Conservation (phyloP, 2,888 invertebrate genomes). For the Hydrotaea diabolus region DNA sequence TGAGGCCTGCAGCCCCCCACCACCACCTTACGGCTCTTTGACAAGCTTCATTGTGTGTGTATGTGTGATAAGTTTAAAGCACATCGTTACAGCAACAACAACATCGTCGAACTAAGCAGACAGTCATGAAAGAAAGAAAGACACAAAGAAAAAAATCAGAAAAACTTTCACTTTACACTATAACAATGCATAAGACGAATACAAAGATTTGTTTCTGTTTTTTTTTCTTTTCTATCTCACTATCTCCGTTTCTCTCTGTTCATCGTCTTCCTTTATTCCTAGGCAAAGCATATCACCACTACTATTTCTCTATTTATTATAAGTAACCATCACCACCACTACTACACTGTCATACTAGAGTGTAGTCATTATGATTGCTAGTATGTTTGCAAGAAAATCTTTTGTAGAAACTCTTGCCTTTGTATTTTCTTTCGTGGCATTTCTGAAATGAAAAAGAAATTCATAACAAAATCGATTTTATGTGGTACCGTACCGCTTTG, state of each 20-base stretch:
- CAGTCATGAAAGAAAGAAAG: background rate
- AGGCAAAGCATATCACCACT: background rate
- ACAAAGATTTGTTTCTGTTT: background rate
- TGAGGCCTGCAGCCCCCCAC: constrained; percentile 15
- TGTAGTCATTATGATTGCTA: background rate
- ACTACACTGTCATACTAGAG: too few species aligned
- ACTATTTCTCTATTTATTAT: background rate
- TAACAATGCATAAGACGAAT: background rate
- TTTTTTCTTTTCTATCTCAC: background rate
- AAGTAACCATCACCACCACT: background rate
- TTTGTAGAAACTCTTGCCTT: constrained; percentile 8
- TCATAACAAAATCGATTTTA: background rate
- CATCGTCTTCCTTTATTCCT: background rate
- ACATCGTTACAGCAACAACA: constrained; percentile 55
- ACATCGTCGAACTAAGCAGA: constrained; percentile 56
- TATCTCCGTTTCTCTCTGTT: background rate
- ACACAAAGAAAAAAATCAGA: constrained; percentile 26
- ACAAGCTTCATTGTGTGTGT: background rate
- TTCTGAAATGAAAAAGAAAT: background rate
- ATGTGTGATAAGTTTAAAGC: constrained; percentile 19
- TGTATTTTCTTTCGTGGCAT: background rate
- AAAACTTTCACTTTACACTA: constrained; percentile 67
- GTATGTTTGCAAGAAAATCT: constrained; percentile 17
- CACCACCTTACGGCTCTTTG: constrained; percentile 36
- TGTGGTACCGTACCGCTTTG: too few species aligned